These are phyloP conservation scores for Kryphioiulus occultus DNA, from an alignment of 2,888 invertebrate species.

Conservation along the genomic window DNA sequence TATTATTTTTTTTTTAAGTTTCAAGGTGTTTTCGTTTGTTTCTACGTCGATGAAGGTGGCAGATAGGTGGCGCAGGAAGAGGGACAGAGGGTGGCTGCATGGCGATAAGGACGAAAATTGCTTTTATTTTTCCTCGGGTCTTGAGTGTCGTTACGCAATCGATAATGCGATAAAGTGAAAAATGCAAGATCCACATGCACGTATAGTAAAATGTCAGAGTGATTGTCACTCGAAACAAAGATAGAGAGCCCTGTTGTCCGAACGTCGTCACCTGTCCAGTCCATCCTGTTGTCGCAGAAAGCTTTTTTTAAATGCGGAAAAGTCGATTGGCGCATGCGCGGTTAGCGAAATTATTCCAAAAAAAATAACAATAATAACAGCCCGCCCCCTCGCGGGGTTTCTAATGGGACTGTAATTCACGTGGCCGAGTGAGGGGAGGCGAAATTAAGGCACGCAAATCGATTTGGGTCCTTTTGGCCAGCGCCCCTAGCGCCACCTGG, in stretches of 20 bases:
- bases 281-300: background rate
- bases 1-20: background rate
- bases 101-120: background rate
- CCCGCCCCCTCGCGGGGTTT: background rate
- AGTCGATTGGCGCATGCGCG: constrained; percentile 12
- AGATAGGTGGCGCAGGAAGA: background rate
- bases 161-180: constrained; percentile 20
- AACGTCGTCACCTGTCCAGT: background rate
- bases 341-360: background rate
- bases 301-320: background rate
- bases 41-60: background rate
- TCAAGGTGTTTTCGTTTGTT: background rate
- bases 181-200: constrained; percentile 29
- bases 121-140: background rate
- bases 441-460: constrained; percentile 18
- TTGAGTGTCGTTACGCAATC: constrained; percentile 39
- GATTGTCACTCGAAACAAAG: constrained; percentile 31
- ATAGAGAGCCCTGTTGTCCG: constrained; percentile 2
- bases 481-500: constrained; percentile 15
- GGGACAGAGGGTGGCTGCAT: background rate
- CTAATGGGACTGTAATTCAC: constrained; percentile 3
- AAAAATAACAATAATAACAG: background rate
- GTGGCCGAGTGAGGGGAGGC: background rate
- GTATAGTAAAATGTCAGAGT: background rate
- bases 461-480: background rate